Base-by-base conservation (phyloP, 2,888 invertebrate genomes). In the Thumatha senex region DNA sequence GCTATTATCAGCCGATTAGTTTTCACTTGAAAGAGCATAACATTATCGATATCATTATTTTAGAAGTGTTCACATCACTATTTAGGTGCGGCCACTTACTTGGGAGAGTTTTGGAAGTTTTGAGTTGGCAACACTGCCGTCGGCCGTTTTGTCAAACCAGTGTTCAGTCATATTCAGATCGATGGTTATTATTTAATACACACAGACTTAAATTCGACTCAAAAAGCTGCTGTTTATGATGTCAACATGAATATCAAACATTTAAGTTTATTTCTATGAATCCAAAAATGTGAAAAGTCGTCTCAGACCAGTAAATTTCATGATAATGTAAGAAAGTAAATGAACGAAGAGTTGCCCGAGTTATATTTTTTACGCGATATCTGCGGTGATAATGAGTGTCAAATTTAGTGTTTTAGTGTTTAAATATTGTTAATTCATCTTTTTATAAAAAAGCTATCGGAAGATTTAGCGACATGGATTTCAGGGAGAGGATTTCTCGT, bases 361-460 rank as follows among this genome's bases (percentile, higher is more conserved):
- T 55, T 70, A 61, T 68, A 63, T 69, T 67, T 51, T 48, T 53
- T 61, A 56, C 56, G 66, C 62, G 55, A 46, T 63, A 63, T 65
- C 63, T 60, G 69, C 74, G 79, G 89, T 89, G 86, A 89, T 89
- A 86, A 89, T 89, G 86, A 85, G 89, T 89, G 89, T 89, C 89
- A 89, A 89, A 89, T 85, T 76, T 86, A 84, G 82, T 79, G 78
- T 80, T 77, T 65, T 82, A 79, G 71, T 77, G 76, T 75, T 55
- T 76, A 78, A 72, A 76, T 69, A 70, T 74, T 76, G 69, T 56
- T 70, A 63, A 52, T 63, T 57, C 55, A 38, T 54, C 61, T 61
- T 58, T 61, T 72, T 53, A 62, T 49, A 54, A 63, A 61, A 53
- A 64, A 69, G 63, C 53, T 49, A 40, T 53, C 62, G 47, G 51